Percentiles rank a stretch among this genome's conserved stretches.
Evolutionary conservation across 2,888 invertebrate genomes (phyloP).

Genomic region (Lissocephala sabroskyi): DNA sequence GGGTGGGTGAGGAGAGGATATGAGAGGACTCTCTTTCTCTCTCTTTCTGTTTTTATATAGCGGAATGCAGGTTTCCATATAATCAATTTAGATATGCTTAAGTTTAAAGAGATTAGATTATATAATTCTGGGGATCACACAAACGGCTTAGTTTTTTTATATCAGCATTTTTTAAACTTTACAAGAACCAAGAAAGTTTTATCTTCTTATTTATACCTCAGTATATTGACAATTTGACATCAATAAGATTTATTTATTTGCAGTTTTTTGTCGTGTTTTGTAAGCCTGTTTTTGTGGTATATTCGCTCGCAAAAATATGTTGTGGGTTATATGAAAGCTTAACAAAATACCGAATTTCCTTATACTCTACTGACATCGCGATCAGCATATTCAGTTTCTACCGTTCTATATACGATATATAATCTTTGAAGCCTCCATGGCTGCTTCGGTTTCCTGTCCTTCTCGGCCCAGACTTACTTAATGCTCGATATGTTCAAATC

Average conservation of each 20-base stretch:
- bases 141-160: conserved; percentile 5
- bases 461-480: conserved; percentile 14
- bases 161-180: conserved; percentile 10
- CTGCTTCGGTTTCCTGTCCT: conserved; percentile 11
- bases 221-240: too few relatives aligned
- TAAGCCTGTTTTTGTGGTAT: conserved; percentile 35
- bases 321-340: conserved; percentile 2
- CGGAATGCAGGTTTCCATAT: too few relatives aligned
- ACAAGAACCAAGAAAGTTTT: too few relatives aligned
- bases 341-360: conserved; percentile 1
- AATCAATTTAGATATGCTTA: too few relatives aligned
- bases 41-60: too few relatives aligned
- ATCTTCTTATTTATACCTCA: conserved; percentile 12
- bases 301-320: conserved; percentile 63
- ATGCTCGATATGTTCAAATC: conserved; percentile 47
- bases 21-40: too few relatives aligned
- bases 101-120: too few relatives aligned
- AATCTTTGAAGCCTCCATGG: conserved; percentile 2
- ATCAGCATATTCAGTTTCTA: conserved; percentile 11
- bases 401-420: conserved; percentile 1
- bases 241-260: conserved; percentile 11
- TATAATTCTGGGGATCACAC: too few relatives aligned
- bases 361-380: too few relatives aligned
- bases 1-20: too few relatives aligned
- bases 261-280: conserved; percentile 1